Conservation (phyloP, 2,888 invertebrate species). For the Altica lythri region DNA sequence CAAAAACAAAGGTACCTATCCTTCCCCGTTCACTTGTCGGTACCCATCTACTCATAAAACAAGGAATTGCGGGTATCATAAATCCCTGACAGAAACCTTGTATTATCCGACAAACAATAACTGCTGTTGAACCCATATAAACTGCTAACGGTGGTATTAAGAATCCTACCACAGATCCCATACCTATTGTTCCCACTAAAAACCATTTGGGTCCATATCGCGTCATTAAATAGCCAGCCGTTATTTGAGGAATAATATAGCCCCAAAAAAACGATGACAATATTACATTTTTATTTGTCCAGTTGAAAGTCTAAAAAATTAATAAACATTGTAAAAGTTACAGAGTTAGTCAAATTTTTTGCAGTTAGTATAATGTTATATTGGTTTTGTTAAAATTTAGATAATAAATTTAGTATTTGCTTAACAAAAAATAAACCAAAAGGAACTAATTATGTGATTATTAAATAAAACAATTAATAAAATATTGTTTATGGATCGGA, state of each 20-base stretch:
- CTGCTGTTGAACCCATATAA: conserved; percentile 66
- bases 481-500: too few species aligned
- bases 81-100: conserved; percentile 78
- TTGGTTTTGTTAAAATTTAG: too few species aligned
- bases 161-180: conserved; percentile 68
- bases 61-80: conserved; percentile 72
- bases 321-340: background rate
- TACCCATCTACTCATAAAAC: conserved; percentile 75
- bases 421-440: too few species aligned
- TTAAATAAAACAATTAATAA: too few species aligned
- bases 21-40: conserved; percentile 69
- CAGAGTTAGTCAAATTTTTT: too few species aligned
- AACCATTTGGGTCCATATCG: conserved; percentile 74
- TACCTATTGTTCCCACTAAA: conserved; percentile 61
- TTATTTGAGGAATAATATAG: conserved; percentile 73
- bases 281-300: conserved; percentile 58
- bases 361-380: too few species aligned
- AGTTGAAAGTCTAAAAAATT: conserved; percentile 12
- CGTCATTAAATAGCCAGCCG: conserved; percentile 72
- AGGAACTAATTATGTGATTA: too few species aligned
- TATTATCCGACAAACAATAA: conserved; percentile 68
- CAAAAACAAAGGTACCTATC: conserved; percentile 9
- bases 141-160: conserved; percentile 69
- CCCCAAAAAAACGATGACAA: conserved; percentile 82
- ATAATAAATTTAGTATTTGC: too few species aligned